Conservation (phyloP, 1,140 invertebrate species). For the Pseudachorutes palmiensis region DNA sequence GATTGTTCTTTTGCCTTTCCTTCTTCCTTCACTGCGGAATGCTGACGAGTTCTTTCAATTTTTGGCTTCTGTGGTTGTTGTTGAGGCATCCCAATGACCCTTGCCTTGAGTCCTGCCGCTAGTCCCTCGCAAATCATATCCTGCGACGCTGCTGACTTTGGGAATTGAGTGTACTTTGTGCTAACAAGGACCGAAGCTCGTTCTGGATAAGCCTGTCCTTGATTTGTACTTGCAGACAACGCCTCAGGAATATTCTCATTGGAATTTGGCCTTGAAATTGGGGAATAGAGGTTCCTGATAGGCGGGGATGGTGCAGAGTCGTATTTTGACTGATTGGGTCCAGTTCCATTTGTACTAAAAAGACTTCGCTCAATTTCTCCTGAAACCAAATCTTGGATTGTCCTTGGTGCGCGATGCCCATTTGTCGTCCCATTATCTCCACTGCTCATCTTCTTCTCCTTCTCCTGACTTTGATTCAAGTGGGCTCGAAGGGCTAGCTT, state of each 20-base stretch:
- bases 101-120: conserved; percentile 29
- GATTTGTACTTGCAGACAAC: conserved; percentile 21
- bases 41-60: conserved; percentile 11
- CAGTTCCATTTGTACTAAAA: conserved; percentile 61
- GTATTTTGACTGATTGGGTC: conserved; percentile 54
- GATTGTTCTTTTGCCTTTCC: conserved; percentile 5
- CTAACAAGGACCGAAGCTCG: neutral
- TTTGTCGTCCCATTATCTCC: neutral
- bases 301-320: conserved; percentile 53
- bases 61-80: conserved; percentile 16
- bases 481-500: conserved; percentile 31
- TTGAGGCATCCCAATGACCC: conserved; percentile 22
- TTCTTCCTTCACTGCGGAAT: conserved; percentile 3
- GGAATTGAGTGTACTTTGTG: conserved; percentile 3
- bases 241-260: conserved; percentile 33
- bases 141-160: neutral
- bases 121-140: conserved; percentile 24
- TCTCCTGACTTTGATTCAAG: conserved; percentile 16
- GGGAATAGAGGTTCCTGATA: conserved; percentile 55
- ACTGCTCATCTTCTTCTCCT: neutral
- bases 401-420: conserved; percentile 7
- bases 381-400: conserved; percentile 55
- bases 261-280: conserved; percentile 58
- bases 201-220: neutral
- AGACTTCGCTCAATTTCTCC: conserved; percentile 71